Evolutionary conservation across 1,140 invertebrate species (phyloP), one percentile per base, ranked within the genome.

Genomic region (Pachypeltis micranthus): DNA sequence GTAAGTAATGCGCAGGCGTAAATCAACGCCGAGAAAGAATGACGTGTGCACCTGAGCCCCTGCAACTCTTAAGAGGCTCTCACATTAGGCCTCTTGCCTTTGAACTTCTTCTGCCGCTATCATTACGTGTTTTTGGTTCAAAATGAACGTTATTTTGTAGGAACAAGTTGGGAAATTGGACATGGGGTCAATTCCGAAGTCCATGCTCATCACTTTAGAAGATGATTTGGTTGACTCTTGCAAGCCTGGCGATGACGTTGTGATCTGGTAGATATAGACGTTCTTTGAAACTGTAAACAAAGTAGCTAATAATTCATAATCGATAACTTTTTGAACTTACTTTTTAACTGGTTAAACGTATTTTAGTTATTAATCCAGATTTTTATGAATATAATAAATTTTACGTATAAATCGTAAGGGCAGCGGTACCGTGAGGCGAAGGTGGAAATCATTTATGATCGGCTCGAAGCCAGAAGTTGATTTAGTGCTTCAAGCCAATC

Each of bases 201-300:
- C 85, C 10, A 82, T 91, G 75, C 86, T 83, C 81, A 82, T 93
- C 1, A 82, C 87, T 28, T 73, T 94, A 31, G 84, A 93, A 72
- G 85, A 93, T 79, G 91, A 94, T 76, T 77, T 95, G 12, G 88
- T 93, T 1, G 90, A 93, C 74, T 76, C 74, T 59, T 93, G 90
- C 73, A 90, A 91, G 74, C 89, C 91, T 63, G 91, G 92, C 12
- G 90, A 94, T 80, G 85, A 91, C 80, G 81, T 95, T 14, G 81
- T 83, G 67, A 81, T 94, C 47, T 87, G 84, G 90, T 93, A 76
- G n/a, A n/a, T n/a, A n/a, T n/a, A n/a, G n/a, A n/a, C n/a, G n/a
- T n/a, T n/a, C n/a, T n/a, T n/a, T n/a, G n/a, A n/a, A n/a, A n/a
- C n/a, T n/a, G n/a, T n/a, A n/a, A n/a, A n/a, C n/a, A n/a, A n/a